Evolutionary conservation across 2,888 invertebrate species (phyloP).

Genomic region (Dynastes tityus): DNA sequence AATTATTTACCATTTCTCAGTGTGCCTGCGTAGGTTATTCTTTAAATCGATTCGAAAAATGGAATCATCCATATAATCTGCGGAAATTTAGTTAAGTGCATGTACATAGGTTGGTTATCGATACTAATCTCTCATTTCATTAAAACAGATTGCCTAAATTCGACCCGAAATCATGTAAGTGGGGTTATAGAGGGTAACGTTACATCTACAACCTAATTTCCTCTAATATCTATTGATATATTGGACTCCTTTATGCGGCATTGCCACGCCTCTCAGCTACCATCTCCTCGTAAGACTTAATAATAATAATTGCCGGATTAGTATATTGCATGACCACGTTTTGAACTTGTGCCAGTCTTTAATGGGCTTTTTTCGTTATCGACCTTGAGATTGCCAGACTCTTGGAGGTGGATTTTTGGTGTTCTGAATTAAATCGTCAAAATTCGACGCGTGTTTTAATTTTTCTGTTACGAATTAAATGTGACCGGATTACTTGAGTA

Average conservation of each 20-base stretch:
- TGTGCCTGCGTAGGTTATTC: too few relatives aligned
- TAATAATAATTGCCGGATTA: slow-evolving; percentile 20
- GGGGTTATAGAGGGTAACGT: not conserved
- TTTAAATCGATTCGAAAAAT: too few relatives aligned
- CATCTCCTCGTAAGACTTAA: slow-evolving; percentile 14
- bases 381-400: slow-evolving; percentile 14
- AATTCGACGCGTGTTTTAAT: too few relatives aligned
- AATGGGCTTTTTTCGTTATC: not conserved
- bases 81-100: too few relatives aligned
- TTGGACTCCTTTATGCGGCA: slow-evolving; percentile 12
- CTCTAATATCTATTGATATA: slow-evolving; percentile 1
- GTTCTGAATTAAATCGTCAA: not conserved
- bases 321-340: slow-evolving; percentile 24
- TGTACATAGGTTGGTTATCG: not conserved
- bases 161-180: not conserved
- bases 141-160: slow-evolving; percentile 18
- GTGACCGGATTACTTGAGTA: too few relatives aligned
- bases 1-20: too few relatives aligned
- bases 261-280: not conserved
- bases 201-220: not conserved
- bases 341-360: not conserved
- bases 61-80: too few relatives aligned
- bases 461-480: too few relatives aligned
- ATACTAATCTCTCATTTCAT: slow-evolving; percentile 1
- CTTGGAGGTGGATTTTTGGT: not conserved